These are phyloP conservation scores for Odontocerum albicorne DNA, from an alignment of 2,888 invertebrate genomes.

Conservation along the genomic window DNA sequence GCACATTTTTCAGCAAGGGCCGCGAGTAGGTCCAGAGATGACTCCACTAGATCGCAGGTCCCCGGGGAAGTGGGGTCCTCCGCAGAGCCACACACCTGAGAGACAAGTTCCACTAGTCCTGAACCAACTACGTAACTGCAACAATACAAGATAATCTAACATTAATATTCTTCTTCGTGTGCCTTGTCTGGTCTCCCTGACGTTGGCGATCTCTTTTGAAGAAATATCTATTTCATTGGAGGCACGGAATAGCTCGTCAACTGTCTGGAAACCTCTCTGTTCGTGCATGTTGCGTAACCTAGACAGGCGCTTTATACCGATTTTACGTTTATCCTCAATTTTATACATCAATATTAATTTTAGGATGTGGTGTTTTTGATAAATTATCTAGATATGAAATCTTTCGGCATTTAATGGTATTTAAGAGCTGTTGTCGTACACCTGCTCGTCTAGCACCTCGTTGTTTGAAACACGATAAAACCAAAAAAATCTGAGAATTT, in stretches of 20 bases:
- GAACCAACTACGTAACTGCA: constrained; percentile 77
- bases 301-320: background rate
- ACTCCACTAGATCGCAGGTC: constrained; percentile 54
- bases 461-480: too few species aligned
- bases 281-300: background rate
- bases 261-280: too few species aligned
- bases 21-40: constrained; percentile 55
- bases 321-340: background rate
- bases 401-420: too few species aligned
- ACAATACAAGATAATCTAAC: background rate
- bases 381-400: too few species aligned
- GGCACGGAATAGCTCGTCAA: background rate
- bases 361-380: too few species aligned
- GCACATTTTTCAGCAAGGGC: constrained; percentile 49
- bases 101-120: constrained; percentile 77
- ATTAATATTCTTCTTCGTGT: too few species aligned
- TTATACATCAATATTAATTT: too few species aligned
- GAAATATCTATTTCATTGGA: background rate
- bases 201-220: too few species aligned
- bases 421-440: too few species aligned
- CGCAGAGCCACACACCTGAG: constrained; percentile 69
- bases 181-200: background rate
- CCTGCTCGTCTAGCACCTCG: too few species aligned
- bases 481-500: too few species aligned
- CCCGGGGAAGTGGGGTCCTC: constrained; percentile 59